Evolutionary conservation across 2,113 vertebrate genomes (phyloP).

Genomic region (Cyprinodon brontotheroides): DNA sequence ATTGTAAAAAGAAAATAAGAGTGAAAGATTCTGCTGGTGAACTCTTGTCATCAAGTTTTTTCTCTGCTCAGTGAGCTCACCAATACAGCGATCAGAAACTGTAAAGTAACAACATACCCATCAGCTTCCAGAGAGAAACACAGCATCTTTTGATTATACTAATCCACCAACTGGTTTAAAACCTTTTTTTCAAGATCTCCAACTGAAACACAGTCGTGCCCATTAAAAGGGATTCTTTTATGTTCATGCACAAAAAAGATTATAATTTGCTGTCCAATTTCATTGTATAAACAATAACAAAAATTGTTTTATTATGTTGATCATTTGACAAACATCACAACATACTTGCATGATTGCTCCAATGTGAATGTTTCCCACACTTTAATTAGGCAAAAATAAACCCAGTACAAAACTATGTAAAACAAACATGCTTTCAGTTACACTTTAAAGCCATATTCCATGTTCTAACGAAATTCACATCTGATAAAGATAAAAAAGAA

Average conservation of each 20-base stretch:
- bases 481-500: constrained; percentile 48
- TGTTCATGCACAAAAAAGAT: constrained; percentile 47
- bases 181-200: background rate
- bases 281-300: constrained; percentile 79
- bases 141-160: constrained; percentile 14
- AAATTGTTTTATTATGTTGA: constrained; percentile 75
- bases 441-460: constrained; percentile 76
- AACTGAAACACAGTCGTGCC: background rate
- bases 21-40: constrained; percentile 38
- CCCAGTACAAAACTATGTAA: constrained; percentile 68
- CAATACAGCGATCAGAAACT: constrained; percentile 42
- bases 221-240: constrained; percentile 5
- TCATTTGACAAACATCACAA: constrained; percentile 77
- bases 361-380: constrained; percentile 63
- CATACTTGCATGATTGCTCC: constrained; percentile 73
- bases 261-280: constrained; percentile 49
- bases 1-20: constrained; percentile 25
- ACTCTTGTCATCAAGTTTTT: constrained; percentile 39
- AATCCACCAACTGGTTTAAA: constrained; percentile 24
- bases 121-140: constrained; percentile 18
- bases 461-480: constrained; percentile 41
- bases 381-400: constrained; percentile 64
- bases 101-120: constrained; percentile 44
- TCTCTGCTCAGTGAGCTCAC: constrained; percentile 39
- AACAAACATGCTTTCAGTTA: constrained; percentile 77